These are phyloP conservation scores for Xestoiulus laeticollis DNA, from an alignment of 2,888 invertebrate species.

Conservation along the genomic window DNA sequence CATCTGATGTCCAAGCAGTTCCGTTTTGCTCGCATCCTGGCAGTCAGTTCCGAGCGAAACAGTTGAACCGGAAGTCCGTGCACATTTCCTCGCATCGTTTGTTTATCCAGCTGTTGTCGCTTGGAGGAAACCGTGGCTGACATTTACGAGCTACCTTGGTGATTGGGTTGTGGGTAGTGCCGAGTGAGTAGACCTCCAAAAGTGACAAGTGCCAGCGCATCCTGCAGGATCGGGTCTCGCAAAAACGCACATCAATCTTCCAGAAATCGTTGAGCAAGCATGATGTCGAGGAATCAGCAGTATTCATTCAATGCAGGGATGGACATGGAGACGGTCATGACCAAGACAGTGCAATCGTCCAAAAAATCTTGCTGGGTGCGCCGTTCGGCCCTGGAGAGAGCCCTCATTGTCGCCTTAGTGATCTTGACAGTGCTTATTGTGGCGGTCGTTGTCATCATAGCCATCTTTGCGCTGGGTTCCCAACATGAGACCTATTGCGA, in stretches of 20 bases:
- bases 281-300: not conserved
- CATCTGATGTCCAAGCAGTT: not conserved
- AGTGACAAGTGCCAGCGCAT: not conserved
- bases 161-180: not conserved
- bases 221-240: not conserved
- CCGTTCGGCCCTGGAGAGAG: not conserved
- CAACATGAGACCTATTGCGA: not conserved
- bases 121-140: not conserved
- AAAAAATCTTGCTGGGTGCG: not conserved
- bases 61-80: not conserved
- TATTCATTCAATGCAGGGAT: not conserved
- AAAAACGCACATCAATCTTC: not conserved
- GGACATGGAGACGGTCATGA: not conserved
- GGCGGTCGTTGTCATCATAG: not conserved
- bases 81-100: not conserved
- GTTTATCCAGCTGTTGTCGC: not conserved
- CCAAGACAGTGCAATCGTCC: not conserved
- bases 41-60: not conserved
- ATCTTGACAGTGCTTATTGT: not conserved
- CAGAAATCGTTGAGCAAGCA: not conserved
- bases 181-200: not conserved
- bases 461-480: not conserved
- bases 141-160: not conserved
- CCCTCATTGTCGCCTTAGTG: not conserved
- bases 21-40: not conserved